phyloP scores from a whole-genome alignment of 2,113 vertebrate species.

The Microcebus jonahi region DNA sequence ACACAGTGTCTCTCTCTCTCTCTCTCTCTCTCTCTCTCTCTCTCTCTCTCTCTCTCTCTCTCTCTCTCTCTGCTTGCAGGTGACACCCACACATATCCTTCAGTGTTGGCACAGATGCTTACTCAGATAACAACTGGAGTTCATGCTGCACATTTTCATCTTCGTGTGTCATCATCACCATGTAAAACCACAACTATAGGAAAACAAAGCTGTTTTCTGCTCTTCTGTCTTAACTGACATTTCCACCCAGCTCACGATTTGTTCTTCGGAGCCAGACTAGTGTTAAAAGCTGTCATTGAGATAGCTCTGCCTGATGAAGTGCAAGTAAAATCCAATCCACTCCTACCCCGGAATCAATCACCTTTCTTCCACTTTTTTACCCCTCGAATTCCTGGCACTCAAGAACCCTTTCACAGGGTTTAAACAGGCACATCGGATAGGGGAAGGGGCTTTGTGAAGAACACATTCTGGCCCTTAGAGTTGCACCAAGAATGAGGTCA shows the following conservation, averaged over 20 bases:
- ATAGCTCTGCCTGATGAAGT: neutral
- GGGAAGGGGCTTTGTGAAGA: neutral
- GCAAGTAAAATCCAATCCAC: neutral
- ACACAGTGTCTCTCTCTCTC: neutral
- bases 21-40: neutral
- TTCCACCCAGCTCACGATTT: constrained; percentile 78
- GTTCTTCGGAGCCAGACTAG: constrained; percentile 75
- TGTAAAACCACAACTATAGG: constrained; percentile 87
- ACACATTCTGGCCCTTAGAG: neutral
- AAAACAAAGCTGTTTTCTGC: constrained; percentile 85
- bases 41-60: neutral
- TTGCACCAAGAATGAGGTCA: neutral
- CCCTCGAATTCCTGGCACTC: constrained; percentile 25
- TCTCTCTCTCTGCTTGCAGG: constrained; percentile 69
- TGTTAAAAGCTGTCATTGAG: constrained; percentile 72
- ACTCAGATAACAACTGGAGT: constrained; percentile 85
- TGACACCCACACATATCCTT: constrained; percentile 87
- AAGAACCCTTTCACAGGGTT: constrained; percentile 30
- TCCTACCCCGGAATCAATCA: neutral
- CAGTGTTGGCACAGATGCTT: constrained; percentile 81
- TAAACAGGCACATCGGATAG: neutral
- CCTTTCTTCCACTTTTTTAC: neutral
- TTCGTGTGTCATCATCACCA: constrained; percentile 84
- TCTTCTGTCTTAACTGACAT: constrained; percentile 84
- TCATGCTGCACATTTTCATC: constrained; percentile 82